Percentiles rank a stretch among this genome's conserved stretches.
These are phyloP conservation scores for Acromyrmex echinatior DNA, from an alignment of 1,140 invertebrate genomes.

Conservation along the genomic window DNA sequence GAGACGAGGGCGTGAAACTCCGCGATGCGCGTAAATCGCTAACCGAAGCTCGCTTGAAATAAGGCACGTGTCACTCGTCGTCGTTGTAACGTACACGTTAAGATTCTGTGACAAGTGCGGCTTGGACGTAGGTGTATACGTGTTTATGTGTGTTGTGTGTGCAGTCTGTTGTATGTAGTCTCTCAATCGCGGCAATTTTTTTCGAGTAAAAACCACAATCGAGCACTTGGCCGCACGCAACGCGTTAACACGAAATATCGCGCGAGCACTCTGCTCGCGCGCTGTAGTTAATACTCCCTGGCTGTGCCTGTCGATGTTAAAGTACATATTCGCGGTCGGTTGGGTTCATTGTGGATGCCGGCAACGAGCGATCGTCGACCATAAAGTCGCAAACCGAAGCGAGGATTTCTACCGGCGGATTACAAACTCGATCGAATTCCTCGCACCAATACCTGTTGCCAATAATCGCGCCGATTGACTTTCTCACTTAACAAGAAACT, in stretches of 20 bases:
- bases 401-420: slow-evolving; percentile 43
- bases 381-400: slow-evolving; percentile 26
- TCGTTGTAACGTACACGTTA: slow-evolving; percentile 26
- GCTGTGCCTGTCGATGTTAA: slow-evolving; percentile 5
- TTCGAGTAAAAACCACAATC: slow-evolving; percentile 40
- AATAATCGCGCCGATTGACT: slow-evolving; percentile 57
- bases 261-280: not conserved
- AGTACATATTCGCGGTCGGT: slow-evolving; percentile 53
- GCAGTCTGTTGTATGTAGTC: not conserved
- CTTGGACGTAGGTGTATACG: not conserved
- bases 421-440: slow-evolving; percentile 50
- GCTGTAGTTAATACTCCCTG: slow-evolving; percentile 24
- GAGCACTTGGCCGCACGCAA: slow-evolving; percentile 47
- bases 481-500: slow-evolving; percentile 37
- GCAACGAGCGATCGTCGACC: slow-evolving; percentile 37
- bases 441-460: slow-evolving; percentile 69
- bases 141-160: not conserved
- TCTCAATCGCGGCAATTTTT: slow-evolving; percentile 47
- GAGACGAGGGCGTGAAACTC: slow-evolving; percentile 3
- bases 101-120: slow-evolving; percentile 14
- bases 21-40: slow-evolving; percentile 43
- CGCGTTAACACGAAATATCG: slow-evolving; percentile 46
- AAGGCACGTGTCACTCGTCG: slow-evolving; percentile 44
- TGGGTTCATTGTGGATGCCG: slow-evolving; percentile 27
- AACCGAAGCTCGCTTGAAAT: slow-evolving; percentile 1